Conservation (phyloP, 2,797 vertebrate genomes). For the Zenarchopterus dispar region DNA sequence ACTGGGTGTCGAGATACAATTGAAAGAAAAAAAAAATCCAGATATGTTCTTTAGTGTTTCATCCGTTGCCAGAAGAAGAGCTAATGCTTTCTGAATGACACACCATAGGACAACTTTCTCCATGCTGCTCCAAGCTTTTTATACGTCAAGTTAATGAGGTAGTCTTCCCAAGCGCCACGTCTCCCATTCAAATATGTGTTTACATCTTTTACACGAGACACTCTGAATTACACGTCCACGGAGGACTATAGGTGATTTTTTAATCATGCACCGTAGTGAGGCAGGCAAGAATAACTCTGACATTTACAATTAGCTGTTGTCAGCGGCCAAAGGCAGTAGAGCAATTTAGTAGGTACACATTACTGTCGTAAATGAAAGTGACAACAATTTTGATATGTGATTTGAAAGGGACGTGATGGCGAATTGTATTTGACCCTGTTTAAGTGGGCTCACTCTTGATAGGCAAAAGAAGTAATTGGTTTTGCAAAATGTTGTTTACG, state of each 20-base stretch:
- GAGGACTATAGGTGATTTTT: conserved; percentile 68
- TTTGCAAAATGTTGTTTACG: conserved; percentile 59
- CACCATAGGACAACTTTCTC: conserved; percentile 22
- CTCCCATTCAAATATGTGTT: conserved; percentile 46
- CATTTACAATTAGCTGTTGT: conserved; percentile 81
- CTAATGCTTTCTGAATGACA: conserved; percentile 16
- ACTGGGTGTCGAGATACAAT: conserved; percentile 7
- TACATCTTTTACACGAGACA: conserved; percentile 39
- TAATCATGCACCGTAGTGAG: conserved; percentile 54
- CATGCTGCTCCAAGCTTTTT: too few relatives aligned
- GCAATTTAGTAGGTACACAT: conserved; percentile 79
- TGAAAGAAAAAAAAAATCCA: neutral
- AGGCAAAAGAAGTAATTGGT: conserved; percentile 74
- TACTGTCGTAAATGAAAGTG: conserved; percentile 73
- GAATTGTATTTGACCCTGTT: conserved; percentile 72
- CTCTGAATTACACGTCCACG: conserved; percentile 49
- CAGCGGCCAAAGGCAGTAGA: conserved; percentile 67
- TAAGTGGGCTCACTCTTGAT: conserved; percentile 69
- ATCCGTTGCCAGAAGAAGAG: neutral
- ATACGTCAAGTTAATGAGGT: conserved; percentile 32
- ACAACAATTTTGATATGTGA: conserved; percentile 78
- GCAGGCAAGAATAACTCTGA: conserved; percentile 69
- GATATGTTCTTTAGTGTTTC: neutral
- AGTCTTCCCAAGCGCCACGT: conserved; percentile 13
- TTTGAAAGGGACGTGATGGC: conserved; percentile 68